Evolutionary conservation across 1,140 invertebrate genomes (phyloP), one percentile per base, ranked within the genome.

Genomic region (Dreissena polymorpha): DNA sequence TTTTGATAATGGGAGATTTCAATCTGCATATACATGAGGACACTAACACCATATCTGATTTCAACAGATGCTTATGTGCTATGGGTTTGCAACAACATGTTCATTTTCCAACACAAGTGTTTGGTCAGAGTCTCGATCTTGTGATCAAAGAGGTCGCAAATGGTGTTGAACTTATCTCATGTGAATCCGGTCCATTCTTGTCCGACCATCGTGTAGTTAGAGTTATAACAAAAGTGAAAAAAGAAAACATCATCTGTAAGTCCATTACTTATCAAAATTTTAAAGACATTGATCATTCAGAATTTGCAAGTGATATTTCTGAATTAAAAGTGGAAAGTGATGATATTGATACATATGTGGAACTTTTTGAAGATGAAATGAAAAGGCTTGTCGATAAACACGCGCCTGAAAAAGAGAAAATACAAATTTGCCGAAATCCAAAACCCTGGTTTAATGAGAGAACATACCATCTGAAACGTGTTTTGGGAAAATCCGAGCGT

Each of bases 371-470:
- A 79, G 18, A 53, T 23, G 69, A 80, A 50, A 72, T 80, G 2
- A 18, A 80, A 7, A 71, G 6, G 16, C 16, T 70, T 60, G 6
- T 70, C 27, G 65, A 79, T 60, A 79, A 21, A 79, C 67, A 80
- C 29, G 53, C 78, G 50, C 78, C 78, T 21, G 55, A 49, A 13
- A 80, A 71, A 21, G 29, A 79, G 70, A 69, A 72, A 79, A 70
- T 10, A 0, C 21, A n/a, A 60, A 79, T 65, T 29, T 79, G 65
- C 23, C 69, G 77, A 70, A 51, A 49, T 27, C 65, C 65, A 29
- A 79, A 79, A 70, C 77, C 63, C 18, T 77, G 63, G 64, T 77
- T 77, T 25, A 77, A 49, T 77, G 75, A 77, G 51, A 39, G 49
- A 12, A 77, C 67, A 25, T 23, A 68, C 21, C 53, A 29, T n/a